Conservation (phyloP, 2,888 invertebrate species). For the Yponomeuta sedellus region DNA sequence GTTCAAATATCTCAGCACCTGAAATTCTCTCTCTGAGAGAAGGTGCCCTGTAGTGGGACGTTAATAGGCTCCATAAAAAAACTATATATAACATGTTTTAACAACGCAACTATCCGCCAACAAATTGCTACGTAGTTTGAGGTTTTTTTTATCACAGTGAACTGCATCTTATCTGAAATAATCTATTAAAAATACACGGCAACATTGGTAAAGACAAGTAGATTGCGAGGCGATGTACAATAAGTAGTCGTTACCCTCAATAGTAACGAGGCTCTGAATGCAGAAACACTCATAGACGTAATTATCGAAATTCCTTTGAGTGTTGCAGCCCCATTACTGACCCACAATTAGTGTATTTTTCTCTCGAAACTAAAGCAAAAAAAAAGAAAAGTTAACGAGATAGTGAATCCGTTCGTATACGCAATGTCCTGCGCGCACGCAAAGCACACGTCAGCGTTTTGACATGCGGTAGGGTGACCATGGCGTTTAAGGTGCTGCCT, state of each 20-base stretch:
- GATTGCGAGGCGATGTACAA: background rate
- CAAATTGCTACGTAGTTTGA: too few species aligned
- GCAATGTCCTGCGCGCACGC: constrained; percentile 45
- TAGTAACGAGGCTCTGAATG: background rate
- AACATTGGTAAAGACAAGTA: background rate
- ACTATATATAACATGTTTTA: too few species aligned
- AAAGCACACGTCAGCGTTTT: constrained; percentile 28
- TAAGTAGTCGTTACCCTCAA: background rate
- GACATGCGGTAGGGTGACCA: constrained; percentile 20
- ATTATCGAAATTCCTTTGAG: background rate
- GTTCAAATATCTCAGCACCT: too few species aligned
- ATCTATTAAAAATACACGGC: background rate
- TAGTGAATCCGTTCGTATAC: constrained; percentile 34
- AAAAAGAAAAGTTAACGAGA: constrained; percentile 33
- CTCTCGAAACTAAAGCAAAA: constrained; percentile 9
- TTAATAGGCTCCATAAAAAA: too few species aligned
- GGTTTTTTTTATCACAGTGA: too few species aligned
- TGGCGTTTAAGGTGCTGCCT: constrained; percentile 8
- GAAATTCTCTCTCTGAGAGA: too few species aligned
- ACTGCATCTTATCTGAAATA: too few species aligned
- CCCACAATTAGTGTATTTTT: background rate
- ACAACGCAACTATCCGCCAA: too few species aligned
- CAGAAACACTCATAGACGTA: background rate
- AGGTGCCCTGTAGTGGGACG: too few species aligned
- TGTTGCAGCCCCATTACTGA: background rate